These are phyloP conservation scores for Tinea pellionella DNA, from an alignment of 2,888 invertebrate genomes.

Conservation along the genomic window DNA sequence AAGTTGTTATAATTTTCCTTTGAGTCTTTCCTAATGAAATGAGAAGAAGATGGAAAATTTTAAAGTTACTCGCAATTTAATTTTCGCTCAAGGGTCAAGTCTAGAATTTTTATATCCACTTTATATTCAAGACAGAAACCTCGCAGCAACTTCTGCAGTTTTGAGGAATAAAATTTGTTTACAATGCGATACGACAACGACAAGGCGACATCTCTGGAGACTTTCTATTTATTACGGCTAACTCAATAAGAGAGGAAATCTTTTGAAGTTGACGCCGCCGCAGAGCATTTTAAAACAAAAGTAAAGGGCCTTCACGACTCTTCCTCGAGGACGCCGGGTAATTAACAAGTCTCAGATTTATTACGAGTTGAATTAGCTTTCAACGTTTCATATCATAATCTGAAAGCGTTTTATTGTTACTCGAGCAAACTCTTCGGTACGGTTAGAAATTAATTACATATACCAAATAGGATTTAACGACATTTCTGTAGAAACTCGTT, in stretches of 20 bases:
- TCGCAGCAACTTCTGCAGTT: conserved; percentile 28
- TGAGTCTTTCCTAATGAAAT: conserved; percentile 46
- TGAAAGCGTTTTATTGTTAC: conserved; percentile 52
- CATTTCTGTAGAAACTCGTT: conserved; percentile 28
- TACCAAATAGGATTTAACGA: conserved; percentile 36
- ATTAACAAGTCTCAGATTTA: conserved; percentile 61
- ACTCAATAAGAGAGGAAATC: conserved; percentile 37
- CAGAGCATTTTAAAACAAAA: conserved; percentile 39
- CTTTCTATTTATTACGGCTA: conserved; percentile 34
- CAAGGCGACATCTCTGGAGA: conserved; percentile 23
- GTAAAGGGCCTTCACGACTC: conserved; percentile 42
- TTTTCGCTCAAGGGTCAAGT: conserved; percentile 19
- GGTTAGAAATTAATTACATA: conserved; percentile 46
- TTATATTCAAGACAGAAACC: conserved; percentile 29
- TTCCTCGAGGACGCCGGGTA: conserved; percentile 26
- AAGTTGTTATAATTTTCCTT: conserved; percentile 57
- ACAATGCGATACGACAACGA: conserved; percentile 24
- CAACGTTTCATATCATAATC: conserved; percentile 59
- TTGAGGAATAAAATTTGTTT: conserved; percentile 29
- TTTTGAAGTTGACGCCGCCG: conserved; percentile 39
- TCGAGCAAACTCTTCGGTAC: conserved; percentile 20
- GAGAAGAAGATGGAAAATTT: conserved; percentile 30
- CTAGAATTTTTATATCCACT: conserved; percentile 47
- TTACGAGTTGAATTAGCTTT: conserved; percentile 56
- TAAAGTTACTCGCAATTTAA: conserved; percentile 13